Evolutionary conservation across 37 sponge, comb jelly and placozoan genomes (phyloP), one percentile per base, ranked within the genome.

Genomic region (Beroe ovata): DNA sequence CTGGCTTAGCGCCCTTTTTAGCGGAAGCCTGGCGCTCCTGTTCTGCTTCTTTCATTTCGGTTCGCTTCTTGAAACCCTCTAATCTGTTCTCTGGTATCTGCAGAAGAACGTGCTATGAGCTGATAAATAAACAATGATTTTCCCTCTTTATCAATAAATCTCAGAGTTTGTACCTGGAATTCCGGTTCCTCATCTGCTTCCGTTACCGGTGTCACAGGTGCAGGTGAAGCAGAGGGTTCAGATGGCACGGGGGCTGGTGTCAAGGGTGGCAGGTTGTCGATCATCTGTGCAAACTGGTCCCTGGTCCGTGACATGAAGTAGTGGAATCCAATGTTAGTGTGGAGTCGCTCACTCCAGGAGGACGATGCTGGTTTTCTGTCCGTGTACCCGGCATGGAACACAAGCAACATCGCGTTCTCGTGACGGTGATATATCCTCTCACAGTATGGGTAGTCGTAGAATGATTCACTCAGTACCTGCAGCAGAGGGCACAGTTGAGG

Each of bases 311-410:
- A 77, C 28, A 77, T 39, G 84, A 77, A 77, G 84, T 77, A 77
- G 28, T 77, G 84, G 84, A 77, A 77, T 3, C 84, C 84, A 28
- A 77, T 77, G 35, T 77, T 36, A 42, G 84, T 77, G 84, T 77
- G 84, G 33, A 77, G 16, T 3, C 84, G 84, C 23, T 77, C 84
- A 29, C 38, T 77, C 84, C 84, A 77, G 11, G 2, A 21, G n/a
- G 84, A 14, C 3, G 3, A 19, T 21, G 84, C 20, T 1, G 26
- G 54, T 42, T 35, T 8, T 4, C 28, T 19, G 11, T 39, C 42
- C 20, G 8, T 77, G 54, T n/a, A 77, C 11, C 84, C 84, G 23
- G 84, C 84, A 54, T 77, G 84, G 84, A 77, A 77, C 1, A 77
- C 14, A 11, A 77, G 84, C 3, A 77, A 42, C 84, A 77, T 77